phyloP scores from a whole-genome alignment of 2,113 vertebrate species.

The Anoura caudifer region DNA sequence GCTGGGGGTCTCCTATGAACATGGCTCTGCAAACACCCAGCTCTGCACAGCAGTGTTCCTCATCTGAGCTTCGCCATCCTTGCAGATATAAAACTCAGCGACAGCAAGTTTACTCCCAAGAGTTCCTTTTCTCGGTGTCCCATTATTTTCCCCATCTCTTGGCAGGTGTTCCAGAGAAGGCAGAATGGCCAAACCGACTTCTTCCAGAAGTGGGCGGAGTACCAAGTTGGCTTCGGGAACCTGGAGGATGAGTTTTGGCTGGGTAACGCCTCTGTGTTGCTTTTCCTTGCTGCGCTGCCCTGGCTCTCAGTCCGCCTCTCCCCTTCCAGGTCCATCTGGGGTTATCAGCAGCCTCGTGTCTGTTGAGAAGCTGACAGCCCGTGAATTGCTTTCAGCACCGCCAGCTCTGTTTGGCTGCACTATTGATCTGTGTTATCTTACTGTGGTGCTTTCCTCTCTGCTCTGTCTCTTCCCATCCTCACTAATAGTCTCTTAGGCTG shows the following conservation, averaged over 20 bases:
- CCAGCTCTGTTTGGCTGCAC: slow-evolving; percentile 44
- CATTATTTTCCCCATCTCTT: background rate
- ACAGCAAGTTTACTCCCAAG: background rate
- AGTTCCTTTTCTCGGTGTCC: background rate
- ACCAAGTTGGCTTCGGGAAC: slow-evolving; percentile 94
- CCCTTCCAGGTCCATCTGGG: background rate
- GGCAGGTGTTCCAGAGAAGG: slow-evolving; percentile 95
- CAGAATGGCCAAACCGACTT: slow-evolving; percentile 97
- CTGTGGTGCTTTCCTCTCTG: slow-evolving; percentile 38
- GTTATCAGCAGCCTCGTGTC: background rate
- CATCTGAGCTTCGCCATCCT: background rate
- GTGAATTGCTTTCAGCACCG: slow-evolving; percentile 57
- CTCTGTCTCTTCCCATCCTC: slow-evolving; percentile 61
- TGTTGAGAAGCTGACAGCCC: slow-evolving; percentile 11
- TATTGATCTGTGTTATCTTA: slow-evolving; percentile 49
- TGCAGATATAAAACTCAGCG: background rate
- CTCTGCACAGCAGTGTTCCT: background rate
- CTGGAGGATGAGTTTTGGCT: slow-evolving; percentile 99
- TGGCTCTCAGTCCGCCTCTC: background rate
- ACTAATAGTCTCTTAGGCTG: slow-evolving; percentile 51
- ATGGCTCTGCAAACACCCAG: rapidly evolving
- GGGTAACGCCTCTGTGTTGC: slow-evolving; percentile 80
- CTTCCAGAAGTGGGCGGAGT: slow-evolving; percentile 96
- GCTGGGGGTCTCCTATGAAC: background rate
- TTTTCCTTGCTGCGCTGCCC: background rate